Evolutionary conservation across 2,888 invertebrate species (phyloP), one percentile per base, ranked within the genome.

Genomic region (Rhogogaster chlorosoma): DNA sequence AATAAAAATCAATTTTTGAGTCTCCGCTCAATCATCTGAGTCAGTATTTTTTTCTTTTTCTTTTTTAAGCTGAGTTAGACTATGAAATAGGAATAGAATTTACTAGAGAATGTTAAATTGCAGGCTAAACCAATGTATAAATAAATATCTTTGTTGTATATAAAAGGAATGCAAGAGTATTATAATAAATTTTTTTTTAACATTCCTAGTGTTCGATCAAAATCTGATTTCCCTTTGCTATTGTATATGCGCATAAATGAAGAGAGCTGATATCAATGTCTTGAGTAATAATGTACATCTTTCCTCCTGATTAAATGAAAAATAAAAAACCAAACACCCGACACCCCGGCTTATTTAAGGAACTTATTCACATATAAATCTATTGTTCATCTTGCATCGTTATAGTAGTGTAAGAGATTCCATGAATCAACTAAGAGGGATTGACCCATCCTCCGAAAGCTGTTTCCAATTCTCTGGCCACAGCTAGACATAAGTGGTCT

Each of bases 401-500:
- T 26, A 32, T 15, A 18, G 15, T 36, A n/a, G 36, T 29, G 12
- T 1, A 7, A 7, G 18, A 77, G 18, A 77, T 77, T 77, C 26
- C 22, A 29, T 38, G 15, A 45, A 45, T 3, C 0, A 15, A 45
- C 85, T 90, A 91, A 42, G 89, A 95, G 0, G 96, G 96, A 0
- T 96, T 95, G 5, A 94, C 94, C 94, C 95, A 97, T 0, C 98
- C 98, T 0, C 97, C 97, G 89, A 97, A 96, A 0, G 94, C 94
- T 29, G 94, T 93, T 87, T 96, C 96, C 29, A 98, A 92, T 88
- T 96, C 96, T 83, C 93, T 93, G 0, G 98, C 98, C 0, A 97
- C 96, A 0, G 97, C 96, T 22, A 98, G 93, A 83, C 96, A 96
- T 1, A 97, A 93, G 75, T 96, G 95, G 90, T 98, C 98, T 32